Evolutionary conservation across 2,113 vertebrate species (phyloP), one percentile per base, ranked within the genome.

Genomic region (Abramis brama): DNA sequence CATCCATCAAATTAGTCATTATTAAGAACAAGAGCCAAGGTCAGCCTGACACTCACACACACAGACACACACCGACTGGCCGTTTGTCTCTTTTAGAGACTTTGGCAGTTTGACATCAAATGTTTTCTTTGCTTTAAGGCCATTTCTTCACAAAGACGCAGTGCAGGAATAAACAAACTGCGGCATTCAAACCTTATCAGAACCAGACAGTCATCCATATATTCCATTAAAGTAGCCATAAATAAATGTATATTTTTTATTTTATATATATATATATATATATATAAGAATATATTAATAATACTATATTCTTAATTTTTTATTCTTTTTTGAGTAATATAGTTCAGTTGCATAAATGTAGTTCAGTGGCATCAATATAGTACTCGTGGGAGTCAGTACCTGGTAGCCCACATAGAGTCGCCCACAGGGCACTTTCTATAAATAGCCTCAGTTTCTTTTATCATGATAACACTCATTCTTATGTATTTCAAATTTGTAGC

Each of bases 1-100:
- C 33, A 83, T 78, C 66, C 45, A 55, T 82, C 75, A 86, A 80
- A 45, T 71, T 15, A 55, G 30, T 45, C 39, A 80, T 60, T 82
- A 64, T 74, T 55, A 52, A 55, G 50, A 85, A 60, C 33, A 2
- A 1, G 30, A 55, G 45, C 82, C 80, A 83, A 79, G 82, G 83
- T 86, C 70, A 62, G 68, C 15, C 68, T 47, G 19, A 27, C 6
- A 43, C 43, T 0, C 36, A 47, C 4, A 27, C 4, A 27, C 70
- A 57, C 21, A 45, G 11, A 27, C 47, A 45, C 27, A 45, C 47
- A 43, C n/a, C 0, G 17, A n/a, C 36, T 25, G 55, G 36, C 17
- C 1, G 13, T 19, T 50, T 64, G 66, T 52, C 57, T 64, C 19
- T 75, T 74, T 64, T 66, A 52, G 68, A 60, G 50, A 86, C 64